Evolutionary conservation across 2,797 vertebrate genomes (phyloP).

Genomic region (Pyrocephalus nanus): DNA sequence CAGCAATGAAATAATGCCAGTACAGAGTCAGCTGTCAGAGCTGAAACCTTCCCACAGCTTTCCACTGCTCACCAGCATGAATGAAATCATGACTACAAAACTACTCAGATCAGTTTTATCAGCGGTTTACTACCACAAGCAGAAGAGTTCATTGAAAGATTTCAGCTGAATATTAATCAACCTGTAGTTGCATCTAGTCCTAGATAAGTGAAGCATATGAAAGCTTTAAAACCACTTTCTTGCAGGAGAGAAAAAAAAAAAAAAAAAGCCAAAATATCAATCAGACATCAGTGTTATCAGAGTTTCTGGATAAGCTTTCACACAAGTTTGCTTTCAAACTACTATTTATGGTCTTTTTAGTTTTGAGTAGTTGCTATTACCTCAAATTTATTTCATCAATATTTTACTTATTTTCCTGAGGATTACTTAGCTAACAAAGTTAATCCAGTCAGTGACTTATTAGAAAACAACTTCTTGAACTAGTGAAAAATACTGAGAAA

Average conservation of each 20-base stretch:
- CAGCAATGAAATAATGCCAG: not conserved
- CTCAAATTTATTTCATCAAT: not conserved
- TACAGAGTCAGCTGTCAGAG: not conserved
- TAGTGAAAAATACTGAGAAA: not conserved
- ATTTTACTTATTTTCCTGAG: not conserved
- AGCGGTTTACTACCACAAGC: not conserved
- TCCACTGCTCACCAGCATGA: not conserved
- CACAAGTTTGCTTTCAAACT: not conserved
- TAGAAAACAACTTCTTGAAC: not conserved
- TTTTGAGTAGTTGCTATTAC: not conserved
- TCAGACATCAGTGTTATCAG: not conserved
- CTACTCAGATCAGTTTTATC: not conserved
- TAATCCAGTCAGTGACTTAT: not conserved
- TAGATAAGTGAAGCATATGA: not conserved
- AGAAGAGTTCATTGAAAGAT: not conserved
- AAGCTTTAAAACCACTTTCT: slow-evolving; percentile 4
- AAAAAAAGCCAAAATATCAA: not conserved
- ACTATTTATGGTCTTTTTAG: not conserved
- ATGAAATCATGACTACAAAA: not conserved
- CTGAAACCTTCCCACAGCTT: rapidly evolving
- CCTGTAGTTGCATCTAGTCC: not conserved
- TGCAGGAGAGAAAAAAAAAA: not conserved
- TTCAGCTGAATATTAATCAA: not conserved
- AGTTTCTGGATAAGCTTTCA: not conserved
- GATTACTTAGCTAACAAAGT: not conserved